Evolutionary conservation across 2,113 vertebrate genomes (phyloP).

Genomic region (Larimichthys crocea): DNA sequence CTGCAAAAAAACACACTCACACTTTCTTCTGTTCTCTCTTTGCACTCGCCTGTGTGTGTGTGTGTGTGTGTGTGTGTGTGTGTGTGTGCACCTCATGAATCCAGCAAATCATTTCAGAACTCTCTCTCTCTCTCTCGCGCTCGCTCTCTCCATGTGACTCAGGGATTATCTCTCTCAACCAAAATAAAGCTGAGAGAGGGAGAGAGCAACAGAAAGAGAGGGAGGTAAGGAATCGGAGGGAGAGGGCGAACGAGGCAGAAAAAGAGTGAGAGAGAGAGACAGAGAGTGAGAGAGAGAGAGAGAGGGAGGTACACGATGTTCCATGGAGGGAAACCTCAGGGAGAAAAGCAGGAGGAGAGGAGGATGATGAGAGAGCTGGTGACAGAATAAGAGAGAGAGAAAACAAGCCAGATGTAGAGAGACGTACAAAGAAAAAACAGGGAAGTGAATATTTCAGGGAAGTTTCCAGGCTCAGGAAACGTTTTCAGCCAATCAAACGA

Average conservation of each 20-base stretch:
- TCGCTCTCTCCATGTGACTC: slow-evolving; percentile 57
- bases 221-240: slow-evolving; percentile 1
- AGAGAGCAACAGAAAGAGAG: slow-evolving; percentile 12
- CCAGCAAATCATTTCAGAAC: slow-evolving; percentile 53
- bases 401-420: background rate
- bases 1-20: slow-evolving; percentile 1
- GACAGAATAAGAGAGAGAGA: background rate
- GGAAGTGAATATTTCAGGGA: background rate
- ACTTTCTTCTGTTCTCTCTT: background rate
- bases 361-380: background rate
- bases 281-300: slow-evolving; percentile 12
- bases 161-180: slow-evolving; percentile 70
- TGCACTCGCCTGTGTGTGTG: slow-evolving; percentile 11
- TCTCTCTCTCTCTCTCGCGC: slow-evolving; percentile 1
- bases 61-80: slow-evolving; percentile 16
- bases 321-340: slow-evolving; percentile 1
- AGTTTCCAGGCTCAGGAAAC: background rate
- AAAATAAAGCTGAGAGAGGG: slow-evolving; percentile 58
- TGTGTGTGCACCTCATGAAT: slow-evolving; percentile 37
- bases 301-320: slow-evolving; percentile 10
- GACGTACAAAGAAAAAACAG: background rate
- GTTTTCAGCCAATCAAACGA: background rate
- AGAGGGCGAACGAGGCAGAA: background rate
- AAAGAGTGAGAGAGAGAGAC: background rate
- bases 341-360: background rate